Base-by-base conservation (phyloP, 2,113 vertebrate species). In the Panthera leo region DNA sequence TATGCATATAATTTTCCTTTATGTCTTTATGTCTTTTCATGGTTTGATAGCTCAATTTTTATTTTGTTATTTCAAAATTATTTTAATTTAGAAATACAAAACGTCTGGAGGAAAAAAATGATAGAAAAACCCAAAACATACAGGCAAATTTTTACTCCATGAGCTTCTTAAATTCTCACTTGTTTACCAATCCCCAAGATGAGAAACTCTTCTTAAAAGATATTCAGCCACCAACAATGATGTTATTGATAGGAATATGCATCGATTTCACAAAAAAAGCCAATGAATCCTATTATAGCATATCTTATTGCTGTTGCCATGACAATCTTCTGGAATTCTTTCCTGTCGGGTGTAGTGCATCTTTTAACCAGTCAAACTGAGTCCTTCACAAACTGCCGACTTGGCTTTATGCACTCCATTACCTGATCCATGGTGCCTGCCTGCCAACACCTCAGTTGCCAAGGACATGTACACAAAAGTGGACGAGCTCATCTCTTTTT, bases 251-350 rank as follows among this genome's bases (percentile, higher is more conserved):
- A 91, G 99, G 99, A 98, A 99, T 99, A 95, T 99, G 99, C 97
- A 99, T 99, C 98, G 99, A 98, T 97, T 99, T 99, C 92, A 99
- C 99, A 95, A 99, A 99, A 99, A 99, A 71, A 14, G 36, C 99
- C 99, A 89, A 99, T 99, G 99, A 99, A 99, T 96, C 99, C 99
- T 99, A 99, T 99, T 97, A 99, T 99, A 0, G 99, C 99, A 98
- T 99, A 99, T 89, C 99, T 99, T 97, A 99, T 99, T 19, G 99
- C 99, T 98, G 99, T 99, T 95, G 99, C 99, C 99, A 99, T 99
- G 78, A 99, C 99, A 89, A 99, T 99, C 98, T 99, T 99, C 99
- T 99, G 99, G 98, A 99, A 99, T 98, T 99, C 99, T 99, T 99
- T 99, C 93, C 99, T 99, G 96, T 99, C 99, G n/a, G 99, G 99